Evolutionary conservation across 2,888 invertebrate species (phyloP).

Genomic region (Drosophila borealis): DNA sequence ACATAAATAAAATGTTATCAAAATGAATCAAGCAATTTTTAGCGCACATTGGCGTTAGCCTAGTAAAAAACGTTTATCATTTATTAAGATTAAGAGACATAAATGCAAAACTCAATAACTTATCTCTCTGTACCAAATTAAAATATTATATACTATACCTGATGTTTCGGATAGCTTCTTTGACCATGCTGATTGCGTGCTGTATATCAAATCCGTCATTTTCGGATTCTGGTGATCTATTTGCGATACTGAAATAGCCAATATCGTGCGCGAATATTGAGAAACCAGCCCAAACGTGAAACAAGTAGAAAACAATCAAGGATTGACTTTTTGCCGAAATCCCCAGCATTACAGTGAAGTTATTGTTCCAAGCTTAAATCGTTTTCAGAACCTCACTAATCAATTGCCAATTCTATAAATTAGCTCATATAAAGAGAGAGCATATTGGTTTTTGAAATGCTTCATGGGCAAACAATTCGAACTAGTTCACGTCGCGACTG

Average conservation of each 20-base stretch:
- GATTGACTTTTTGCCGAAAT: constrained; percentile 4
- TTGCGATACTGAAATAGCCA: neutral
- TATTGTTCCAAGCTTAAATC: neutral
- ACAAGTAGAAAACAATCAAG: constrained; percentile 23
- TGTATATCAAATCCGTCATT: constrained; percentile 4
- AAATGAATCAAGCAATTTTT: constrained; percentile 22
- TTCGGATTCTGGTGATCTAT: neutral
- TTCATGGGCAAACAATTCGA: constrained; percentile 3
- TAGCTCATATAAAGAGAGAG: neutral
- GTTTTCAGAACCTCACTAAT: neutral
- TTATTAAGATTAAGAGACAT: neutral
- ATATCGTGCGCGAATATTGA: constrained; percentile 14
- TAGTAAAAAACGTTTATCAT: neutral
- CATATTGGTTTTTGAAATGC: constrained; percentile 10
- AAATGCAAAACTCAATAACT: constrained; percentile 32
- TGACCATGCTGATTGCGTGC: constrained; percentile 12
- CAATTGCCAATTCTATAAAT: constrained; percentile 14
- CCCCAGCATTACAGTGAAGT: constrained; percentile 39
- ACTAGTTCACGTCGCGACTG: constrained; percentile 26
- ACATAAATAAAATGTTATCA: neutral
- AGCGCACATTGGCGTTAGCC: constrained; percentile 24
- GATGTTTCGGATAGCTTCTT: constrained; percentile 33
- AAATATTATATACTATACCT: constrained; percentile 26
- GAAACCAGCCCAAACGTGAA: constrained; percentile 16
- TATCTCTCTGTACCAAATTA: neutral